Base-by-base conservation (phyloP, 2,888 invertebrate genomes). In the Chrysolina haemoptera region DNA sequence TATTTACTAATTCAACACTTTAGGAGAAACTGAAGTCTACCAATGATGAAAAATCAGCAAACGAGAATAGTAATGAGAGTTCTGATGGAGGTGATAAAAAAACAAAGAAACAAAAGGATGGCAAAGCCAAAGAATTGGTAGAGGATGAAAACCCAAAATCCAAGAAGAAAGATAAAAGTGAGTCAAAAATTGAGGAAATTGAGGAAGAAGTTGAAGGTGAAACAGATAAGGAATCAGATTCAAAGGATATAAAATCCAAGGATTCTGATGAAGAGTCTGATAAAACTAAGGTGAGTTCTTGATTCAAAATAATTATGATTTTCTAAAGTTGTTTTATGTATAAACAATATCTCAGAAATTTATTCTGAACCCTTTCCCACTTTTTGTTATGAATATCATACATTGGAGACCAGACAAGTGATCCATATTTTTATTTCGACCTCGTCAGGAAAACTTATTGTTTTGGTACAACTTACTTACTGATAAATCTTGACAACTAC, bases 121-220 rank as follows among this genome's bases (percentile, higher is more conserved):
- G 74, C 4, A 46, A 55, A 41, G 62, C 66, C 14, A 62, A 67
- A 6, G 53, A 64, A 10, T 27, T n/a, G 46, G 70, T 68, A 22
- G 62, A 71, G 40, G 64, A 72, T 40, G 67, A 75, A n/a, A 68
- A 74, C 11, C 62, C 27, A 64, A 59, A 62, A 43, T 14, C 8
- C 12, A n/a, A 62, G 14, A 62, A 66, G 14, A 12, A 68, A 64
- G 35, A 22, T 16, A 65, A 64, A 43, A 63, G 41, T 41, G 41
- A 66, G 6, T 48, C 35, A 40, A 53, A 73, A 62, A 68, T 64
- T 27, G 35, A 68, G 10, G n/a, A n/a, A n/a, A n/a, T n/a, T n/a
- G 35, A n/a, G 12, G 40, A 63, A 18, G 59, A 68, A 64, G 62
- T 62, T 53, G 73, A 50, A 12, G 59, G 68, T 46, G 27, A 65